Base-by-base conservation (phyloP, 2,113 vertebrate genomes). In the Stigmatopora argus region DNA sequence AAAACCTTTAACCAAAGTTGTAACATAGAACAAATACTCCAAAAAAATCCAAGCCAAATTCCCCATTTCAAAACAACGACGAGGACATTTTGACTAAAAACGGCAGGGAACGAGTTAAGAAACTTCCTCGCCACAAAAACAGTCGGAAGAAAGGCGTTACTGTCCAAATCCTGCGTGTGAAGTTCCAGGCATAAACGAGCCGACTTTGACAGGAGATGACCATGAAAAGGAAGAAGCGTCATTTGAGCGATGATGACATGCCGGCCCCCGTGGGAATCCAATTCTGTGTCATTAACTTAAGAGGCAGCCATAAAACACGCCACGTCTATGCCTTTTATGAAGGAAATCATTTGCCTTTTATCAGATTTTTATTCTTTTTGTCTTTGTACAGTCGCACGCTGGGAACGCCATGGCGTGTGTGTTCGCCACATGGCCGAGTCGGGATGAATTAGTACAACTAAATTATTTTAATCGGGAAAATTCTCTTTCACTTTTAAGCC, bases 331-430 rank as follows among this genome's bases (percentile, higher is more conserved):
- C 64, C 73, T 80, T 83, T 87, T 82, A 83, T 52, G 53, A 65
- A 74, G 76, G 66, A 73, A 84, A 85, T 87, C 68, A 83, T 83
- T 80, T 83, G 56, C 52, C 79, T 78, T 77, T 82, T 71, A 78
- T 82, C 71, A 74, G 71, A 7, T 53, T 77, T 78, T 87, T 79
- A 56, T 56, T 7, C 14, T 31, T 31, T 23, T 31, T 38, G 19
- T 13, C 31, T 61, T 61, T 15, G 35, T 15, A 74, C 69, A 61
- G 72, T 56, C 64, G 77, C 66, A 69, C 73, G 74, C 81, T 79
- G 82, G 67, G 74, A 78, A 84, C 85, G 58, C 73, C 26, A 3
- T 31, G 26, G 75, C 69, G 76, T 78, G 11, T 12, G 26, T 56
- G 23, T 26, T 56, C 3, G 23, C 23, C 53, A 31, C 53, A 56